Conservation (phyloP, 2,113 vertebrate genomes). For the Ochotona princeps region DNA sequence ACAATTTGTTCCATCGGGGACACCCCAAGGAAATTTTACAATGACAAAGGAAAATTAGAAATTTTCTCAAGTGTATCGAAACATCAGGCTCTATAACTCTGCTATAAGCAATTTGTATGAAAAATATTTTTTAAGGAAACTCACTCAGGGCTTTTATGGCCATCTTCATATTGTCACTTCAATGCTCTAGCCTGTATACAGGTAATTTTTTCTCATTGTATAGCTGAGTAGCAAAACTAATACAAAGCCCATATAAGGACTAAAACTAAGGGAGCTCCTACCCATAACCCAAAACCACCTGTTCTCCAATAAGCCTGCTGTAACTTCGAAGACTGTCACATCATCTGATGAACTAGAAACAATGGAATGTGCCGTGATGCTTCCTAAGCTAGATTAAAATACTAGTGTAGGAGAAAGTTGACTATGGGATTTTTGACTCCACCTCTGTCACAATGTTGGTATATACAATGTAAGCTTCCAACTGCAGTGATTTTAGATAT, state of each 20-base stretch:
- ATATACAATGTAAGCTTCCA: not conserved
- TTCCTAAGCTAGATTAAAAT: slow-evolving; percentile 19
- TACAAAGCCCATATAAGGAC: slow-evolving; percentile 3
- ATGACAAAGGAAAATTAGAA: not conserved
- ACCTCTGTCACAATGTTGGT: not conserved
- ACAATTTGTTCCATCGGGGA: slow-evolving; percentile 26
- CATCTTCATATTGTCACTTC: not conserved
- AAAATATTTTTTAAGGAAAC: not conserved
- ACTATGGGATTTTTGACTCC: not conserved
- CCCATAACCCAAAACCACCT: not conserved
- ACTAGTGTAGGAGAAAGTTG: not conserved
- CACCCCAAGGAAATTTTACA: slow-evolving; percentile 38
- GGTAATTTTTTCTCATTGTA: slow-evolving; percentile 9
- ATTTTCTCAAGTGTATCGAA: slow-evolving; percentile 13
- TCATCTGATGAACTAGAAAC: slow-evolving; percentile 15
- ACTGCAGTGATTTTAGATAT: not conserved
- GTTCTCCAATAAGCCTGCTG: not conserved
- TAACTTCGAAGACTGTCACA: not conserved
- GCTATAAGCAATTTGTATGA: not conserved
- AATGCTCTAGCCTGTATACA: slow-evolving; percentile 1
- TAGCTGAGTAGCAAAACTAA: not conserved
- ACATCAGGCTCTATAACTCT: not conserved
- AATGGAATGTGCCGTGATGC: not conserved
- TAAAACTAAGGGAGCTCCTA: not conserved
- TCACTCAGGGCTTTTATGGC: slow-evolving; percentile 6